phyloP scores from a whole-genome alignment of 64 coral and sea anemone species.

The Orbicella faveolata region DNA sequence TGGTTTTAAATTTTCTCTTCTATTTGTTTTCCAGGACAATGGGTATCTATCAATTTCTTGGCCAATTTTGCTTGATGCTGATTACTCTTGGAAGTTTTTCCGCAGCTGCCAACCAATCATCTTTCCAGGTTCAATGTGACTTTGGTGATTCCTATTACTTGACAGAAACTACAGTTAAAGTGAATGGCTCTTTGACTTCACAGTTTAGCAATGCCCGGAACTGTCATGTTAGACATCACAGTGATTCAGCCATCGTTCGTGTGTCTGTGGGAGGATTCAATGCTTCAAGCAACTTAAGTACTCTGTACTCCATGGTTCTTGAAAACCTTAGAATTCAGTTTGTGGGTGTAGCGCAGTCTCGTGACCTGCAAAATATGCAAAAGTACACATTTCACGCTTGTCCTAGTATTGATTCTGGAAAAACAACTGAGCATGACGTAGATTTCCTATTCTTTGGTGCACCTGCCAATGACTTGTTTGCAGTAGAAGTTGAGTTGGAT shows the following conservation, averaged over 20 bases:
- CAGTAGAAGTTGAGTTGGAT: slow-evolving; percentile 64
- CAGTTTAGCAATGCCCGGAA: slow-evolving; percentile 47
- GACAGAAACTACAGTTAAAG: not conserved
- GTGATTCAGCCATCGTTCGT: slow-evolving; percentile 52
- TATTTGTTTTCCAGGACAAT: not conserved
- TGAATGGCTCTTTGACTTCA: slow-evolving; percentile 27
- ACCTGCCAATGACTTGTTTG: slow-evolving; percentile 69
- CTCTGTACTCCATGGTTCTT: slow-evolving; percentile 69
- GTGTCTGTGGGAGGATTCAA: slow-evolving; percentile 47
- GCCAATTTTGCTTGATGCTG: not conserved
- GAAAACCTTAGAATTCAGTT: slow-evolving; percentile 63
- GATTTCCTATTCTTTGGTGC: slow-evolving; percentile 58
- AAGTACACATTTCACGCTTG: slow-evolving; percentile 77
- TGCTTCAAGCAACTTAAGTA: slow-evolving; percentile 29
- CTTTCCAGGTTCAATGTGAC: slow-evolving; percentile 34
- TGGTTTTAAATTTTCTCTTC: not conserved
- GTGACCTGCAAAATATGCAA: slow-evolving; percentile 21
- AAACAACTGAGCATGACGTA: slow-evolving; percentile 17
- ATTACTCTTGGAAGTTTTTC: not conserved
- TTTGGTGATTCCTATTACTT: slow-evolving; percentile 4
- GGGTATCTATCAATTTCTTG: not conserved
- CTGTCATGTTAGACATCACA: slow-evolving; percentile 33
- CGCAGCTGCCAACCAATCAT: not conserved
- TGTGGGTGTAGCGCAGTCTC: slow-evolving; percentile 49
- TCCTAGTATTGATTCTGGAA: slow-evolving; percentile 12